These are phyloP conservation scores for Rhynchopsitta pachyrhyncha DNA, from an alignment of 2,113 vertebrate species.

Conservation along the genomic window DNA sequence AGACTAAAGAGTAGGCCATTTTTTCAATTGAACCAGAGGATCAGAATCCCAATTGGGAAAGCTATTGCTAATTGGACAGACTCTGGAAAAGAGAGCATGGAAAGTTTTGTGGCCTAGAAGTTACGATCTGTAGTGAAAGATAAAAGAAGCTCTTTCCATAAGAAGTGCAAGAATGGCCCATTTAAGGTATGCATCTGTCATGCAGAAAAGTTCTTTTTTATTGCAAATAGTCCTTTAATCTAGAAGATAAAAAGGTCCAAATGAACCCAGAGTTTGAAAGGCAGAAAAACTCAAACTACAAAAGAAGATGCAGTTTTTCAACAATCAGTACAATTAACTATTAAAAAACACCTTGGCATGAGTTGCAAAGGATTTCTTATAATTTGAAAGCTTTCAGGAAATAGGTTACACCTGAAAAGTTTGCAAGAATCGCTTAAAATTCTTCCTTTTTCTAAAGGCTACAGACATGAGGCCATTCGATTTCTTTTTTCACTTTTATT, in stretches of 20 bases:
- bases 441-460: not conserved
- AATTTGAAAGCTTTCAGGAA: not conserved
- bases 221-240: slow-evolving; percentile 7
- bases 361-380: not conserved
- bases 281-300: not conserved
- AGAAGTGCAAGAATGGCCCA: not conserved
- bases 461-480: not conserved
- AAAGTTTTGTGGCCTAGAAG: not conserved
- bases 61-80: not conserved
- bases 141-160: not conserved
- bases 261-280: not conserved
- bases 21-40: not conserved
- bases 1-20: not conserved
- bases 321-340: not conserved
- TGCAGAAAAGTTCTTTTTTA: not conserved
- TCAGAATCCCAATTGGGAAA: not conserved
- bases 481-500: not conserved
- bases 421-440: not conserved
- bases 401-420: not conserved
- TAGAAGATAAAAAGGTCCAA: slow-evolving; percentile 17
- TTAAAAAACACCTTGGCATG: not conserved
- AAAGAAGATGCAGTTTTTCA: not conserved
- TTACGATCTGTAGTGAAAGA: not conserved
- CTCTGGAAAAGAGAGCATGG: not conserved
- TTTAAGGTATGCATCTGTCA: not conserved